Conservation (phyloP, 2,113 vertebrate species). For the Furnarius figulus region DNA sequence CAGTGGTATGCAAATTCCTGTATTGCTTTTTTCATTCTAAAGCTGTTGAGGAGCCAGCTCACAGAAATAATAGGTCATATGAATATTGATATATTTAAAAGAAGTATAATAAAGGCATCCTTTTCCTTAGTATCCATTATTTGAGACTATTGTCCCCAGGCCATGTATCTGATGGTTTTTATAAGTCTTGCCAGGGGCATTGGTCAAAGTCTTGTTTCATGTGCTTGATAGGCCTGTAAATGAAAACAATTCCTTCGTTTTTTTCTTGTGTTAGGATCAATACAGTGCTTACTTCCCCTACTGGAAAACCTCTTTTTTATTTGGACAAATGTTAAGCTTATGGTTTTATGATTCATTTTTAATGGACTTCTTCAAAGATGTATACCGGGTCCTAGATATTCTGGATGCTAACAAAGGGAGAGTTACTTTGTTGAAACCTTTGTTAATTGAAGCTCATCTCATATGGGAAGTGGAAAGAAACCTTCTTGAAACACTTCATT, state of each 20-base stretch:
- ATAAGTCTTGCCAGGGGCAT: neutral
- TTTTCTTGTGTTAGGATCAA: neutral
- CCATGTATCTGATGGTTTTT: neutral
- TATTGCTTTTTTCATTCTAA: conserved; percentile 34
- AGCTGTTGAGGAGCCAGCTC: conserved; percentile 9
- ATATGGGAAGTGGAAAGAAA: neutral
- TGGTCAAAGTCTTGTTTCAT: neutral
- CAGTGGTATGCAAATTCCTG: conserved; percentile 13
- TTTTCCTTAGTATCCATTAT: neutral
- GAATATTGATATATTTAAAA: neutral
- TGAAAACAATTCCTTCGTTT: neutral
- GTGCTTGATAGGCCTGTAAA: neutral
- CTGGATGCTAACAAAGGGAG: neutral
- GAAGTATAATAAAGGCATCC: neutral
- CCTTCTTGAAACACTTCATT: neutral
- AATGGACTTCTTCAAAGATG: conserved; percentile 2
- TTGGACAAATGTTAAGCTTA: conserved; percentile 18
- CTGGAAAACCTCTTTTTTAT: conserved; percentile 20
- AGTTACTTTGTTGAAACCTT: neutral
- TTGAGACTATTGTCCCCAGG: neutral
- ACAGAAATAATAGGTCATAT: neutral
- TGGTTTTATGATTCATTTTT: conserved; percentile 14
- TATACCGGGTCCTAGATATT: neutral
- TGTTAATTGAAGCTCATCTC: neutral
- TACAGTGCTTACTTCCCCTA: neutral